Base-by-base conservation (phyloP, 2,113 vertebrate genomes). In the Podarcis raffonei region DNA sequence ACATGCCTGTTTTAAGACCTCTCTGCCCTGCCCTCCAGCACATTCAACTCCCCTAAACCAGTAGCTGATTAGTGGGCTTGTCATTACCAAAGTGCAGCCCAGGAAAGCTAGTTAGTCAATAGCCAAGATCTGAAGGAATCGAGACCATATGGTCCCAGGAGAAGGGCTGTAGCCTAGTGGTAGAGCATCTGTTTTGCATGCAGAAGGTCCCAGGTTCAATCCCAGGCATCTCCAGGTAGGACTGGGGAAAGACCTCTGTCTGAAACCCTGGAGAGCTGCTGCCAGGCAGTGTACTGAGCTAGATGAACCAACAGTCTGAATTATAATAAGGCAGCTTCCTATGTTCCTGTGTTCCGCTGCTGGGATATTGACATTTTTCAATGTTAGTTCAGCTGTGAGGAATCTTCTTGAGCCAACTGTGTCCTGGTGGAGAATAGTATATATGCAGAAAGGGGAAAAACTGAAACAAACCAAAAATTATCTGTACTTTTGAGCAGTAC, bases 401-500 rank as follows among this genome's bases (percentile, higher is more conserved):
- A 74, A 13, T 66, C 27, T 81, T 65, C 57, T 42, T 65, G 57
- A 75, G 32, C 35, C 69, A 62, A 75, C 53, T 62, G 37, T 65
- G 27, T 42, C 84, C 86, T 79, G 5, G 39, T 9, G 48, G 68
- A 92, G 68, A 81, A 57, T 75, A 90, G 82, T 20, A n/a, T 74
- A 78, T 1, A 42, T 62, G 48, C 48, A 53, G 11, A 77, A 84
- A 42, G 85, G 86, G 86, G 87, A 30, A 81, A 88, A 90, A 90
- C 80, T 32, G 87, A 88, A 78, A 91, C 30, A 39, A 30, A n/a
- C 16, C 35, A 35, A 74, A 74, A 68, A 35, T 13, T 87, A 84
- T 90, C n/a, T 32, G 0, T 83, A 76, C 87, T 94, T 94, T 94
- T 94, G 92, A 89, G 90, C 94, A 93, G 93, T 94, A 92, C 84